phyloP scores from a whole-genome alignment of 2,113 vertebrate genomes.

The Sturnira hondurensis region DNA sequence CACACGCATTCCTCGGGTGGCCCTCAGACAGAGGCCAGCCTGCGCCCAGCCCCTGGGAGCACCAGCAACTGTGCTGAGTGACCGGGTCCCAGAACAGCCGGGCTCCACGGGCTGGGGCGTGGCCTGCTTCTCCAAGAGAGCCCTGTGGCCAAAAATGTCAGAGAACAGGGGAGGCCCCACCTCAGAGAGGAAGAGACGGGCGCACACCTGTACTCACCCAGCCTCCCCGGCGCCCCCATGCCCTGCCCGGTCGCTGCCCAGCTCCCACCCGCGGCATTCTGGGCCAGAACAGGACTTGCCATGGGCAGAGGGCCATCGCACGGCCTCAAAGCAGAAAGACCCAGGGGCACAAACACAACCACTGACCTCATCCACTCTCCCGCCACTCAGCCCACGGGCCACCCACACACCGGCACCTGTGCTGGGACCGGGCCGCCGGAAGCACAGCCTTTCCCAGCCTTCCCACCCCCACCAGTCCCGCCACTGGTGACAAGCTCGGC shows the following conservation, averaged over 20 bases:
- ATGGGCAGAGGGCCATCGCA: rapidly evolving
- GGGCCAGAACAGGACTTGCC: neutral
- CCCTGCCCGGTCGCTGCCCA: no score
- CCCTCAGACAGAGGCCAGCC: neutral
- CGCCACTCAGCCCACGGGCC: rapidly evolving
- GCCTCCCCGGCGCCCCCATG: no score
- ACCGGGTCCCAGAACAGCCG: neutral
- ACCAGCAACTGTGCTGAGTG: neutral
- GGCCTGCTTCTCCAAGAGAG: no score
- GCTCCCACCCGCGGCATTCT: neutral
- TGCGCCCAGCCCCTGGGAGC: no score
- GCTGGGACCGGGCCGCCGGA: rapidly evolving
- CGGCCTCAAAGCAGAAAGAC: neutral
- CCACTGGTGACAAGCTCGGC: rapidly evolving
- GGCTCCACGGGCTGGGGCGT: neutral
- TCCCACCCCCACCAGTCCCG: neutral
- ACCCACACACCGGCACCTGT: neutral
- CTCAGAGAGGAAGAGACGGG: neutral
- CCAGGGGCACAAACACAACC: no score
- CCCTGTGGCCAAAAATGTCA: no score
- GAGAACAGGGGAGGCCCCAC: neutral
- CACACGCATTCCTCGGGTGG: neutral
- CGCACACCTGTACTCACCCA: rapidly evolving
- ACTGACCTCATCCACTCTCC: no score
- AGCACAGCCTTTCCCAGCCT: neutral